Conservation (phyloP, 2,113 vertebrate species). For the Tinamus guttatus region DNA sequence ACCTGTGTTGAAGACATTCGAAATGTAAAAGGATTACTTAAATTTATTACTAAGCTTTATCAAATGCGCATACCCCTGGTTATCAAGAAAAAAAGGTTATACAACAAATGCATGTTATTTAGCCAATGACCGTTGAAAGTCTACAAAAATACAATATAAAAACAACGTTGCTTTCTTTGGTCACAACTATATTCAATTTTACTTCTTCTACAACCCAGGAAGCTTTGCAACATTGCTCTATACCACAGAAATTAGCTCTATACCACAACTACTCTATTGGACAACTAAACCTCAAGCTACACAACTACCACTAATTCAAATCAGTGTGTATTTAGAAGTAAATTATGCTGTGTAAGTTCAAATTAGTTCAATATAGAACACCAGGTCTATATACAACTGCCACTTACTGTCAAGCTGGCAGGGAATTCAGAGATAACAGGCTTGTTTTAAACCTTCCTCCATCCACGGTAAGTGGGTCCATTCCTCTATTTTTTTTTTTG, state of each 20-base stretch:
- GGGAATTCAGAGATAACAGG: neutral
- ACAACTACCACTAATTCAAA: neutral
- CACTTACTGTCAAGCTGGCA: neutral
- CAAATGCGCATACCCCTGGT: neutral
- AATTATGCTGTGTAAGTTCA: neutral
- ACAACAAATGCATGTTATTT: neutral
- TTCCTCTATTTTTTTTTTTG: neutral
- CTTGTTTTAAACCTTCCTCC: neutral
- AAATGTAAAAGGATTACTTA: neutral
- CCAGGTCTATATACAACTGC: neutral
- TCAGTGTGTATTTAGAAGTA: neutral
- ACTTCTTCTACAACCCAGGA: neutral
- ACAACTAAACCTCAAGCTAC: neutral
- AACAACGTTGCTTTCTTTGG: neutral
- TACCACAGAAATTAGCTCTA: neutral
- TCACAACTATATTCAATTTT: neutral
- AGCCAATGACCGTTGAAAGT: neutral
- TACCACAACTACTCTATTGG: rapidly evolving
- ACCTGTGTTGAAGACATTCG: neutral
- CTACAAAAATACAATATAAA: neutral
- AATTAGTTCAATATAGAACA: neutral
- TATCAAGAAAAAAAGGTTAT: neutral
- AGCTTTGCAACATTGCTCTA: neutral
- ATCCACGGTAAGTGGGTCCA: neutral
- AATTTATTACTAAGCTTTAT: neutral